Base-by-base conservation (phyloP, 2,888 invertebrate species). In the Dyspetes luteomarginatus region DNA sequence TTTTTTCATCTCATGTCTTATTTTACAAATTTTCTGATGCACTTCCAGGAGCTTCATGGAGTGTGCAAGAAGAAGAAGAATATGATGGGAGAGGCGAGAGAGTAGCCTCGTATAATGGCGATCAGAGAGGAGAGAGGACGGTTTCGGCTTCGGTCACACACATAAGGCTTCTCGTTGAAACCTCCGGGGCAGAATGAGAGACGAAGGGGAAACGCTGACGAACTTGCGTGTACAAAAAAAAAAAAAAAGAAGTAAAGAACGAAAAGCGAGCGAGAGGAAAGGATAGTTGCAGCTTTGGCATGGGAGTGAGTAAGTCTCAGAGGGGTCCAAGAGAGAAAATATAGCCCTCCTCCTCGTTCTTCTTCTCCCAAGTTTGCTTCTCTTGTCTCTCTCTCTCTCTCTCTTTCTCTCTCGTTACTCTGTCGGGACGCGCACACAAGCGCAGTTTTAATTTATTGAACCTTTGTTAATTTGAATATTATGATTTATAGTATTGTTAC, bases 381-480 rank as follows among this genome's bases (percentile, higher is more conserved):
- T 36, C 17, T 43, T 56, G 28, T 22, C 52, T 22, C 43, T 48
- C 41, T 65, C 56, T 19, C 52, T 45, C 30, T 68, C 52, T 72
- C 68, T 68, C 60, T 45, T 58, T n/a, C 56, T 36, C 69, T 71
- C 69, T 55, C 62, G 28, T 55, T 76, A 22, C 58, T 50, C 79
- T 74, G 79, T 84, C 79, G 78, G 81, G 72, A 62, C 72, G 60
- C 75, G 62, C 75, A 75, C 80, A 75, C 83, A 83, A 85, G 83
- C 83, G 78, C 85, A 82, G 85, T 84, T 86, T 84, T 86, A 86
- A 86, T 86, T 86, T 86, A 86, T 85, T 83, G 86, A 86, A 84
- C 85, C 85, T 86, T 86, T 86, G 85, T 86, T 86, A 85, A 87
- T 87, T 87, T 87, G 85, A 85, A 85, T 85, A 86, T 85, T 87